Evolutionary conservation across 2,113 vertebrate species (phyloP).

Genomic region (Sinosuthora webbiana): DNA sequence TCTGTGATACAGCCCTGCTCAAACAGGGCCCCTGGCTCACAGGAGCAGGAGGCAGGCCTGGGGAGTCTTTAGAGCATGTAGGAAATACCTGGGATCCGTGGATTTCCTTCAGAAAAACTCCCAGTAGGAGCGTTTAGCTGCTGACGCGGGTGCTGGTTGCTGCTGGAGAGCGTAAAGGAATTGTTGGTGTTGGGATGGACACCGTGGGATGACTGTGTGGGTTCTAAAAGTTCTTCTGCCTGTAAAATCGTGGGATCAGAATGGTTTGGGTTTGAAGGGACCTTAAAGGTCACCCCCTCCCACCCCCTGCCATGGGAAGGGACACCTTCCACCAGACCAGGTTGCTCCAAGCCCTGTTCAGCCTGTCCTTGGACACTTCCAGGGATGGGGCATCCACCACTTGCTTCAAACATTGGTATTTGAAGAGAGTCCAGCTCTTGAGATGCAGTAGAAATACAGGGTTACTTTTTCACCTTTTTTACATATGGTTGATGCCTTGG

Average conservation of each 20-base stretch:
- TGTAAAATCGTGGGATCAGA: neutral
- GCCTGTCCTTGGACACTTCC: neutral
- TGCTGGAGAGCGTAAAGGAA: neutral
- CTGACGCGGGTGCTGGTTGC: neutral
- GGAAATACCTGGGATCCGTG: neutral
- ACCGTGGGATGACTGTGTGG: neutral
- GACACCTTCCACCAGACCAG: neutral
- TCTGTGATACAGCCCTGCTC: neutral
- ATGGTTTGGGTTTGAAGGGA: neutral
- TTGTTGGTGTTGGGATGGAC: neutral
- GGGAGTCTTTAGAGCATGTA: neutral
- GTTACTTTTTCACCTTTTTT: neutral
- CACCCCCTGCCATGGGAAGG: neutral
- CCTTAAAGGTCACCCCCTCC: neutral
- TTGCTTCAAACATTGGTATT: neutral
- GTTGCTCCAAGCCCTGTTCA: neutral
- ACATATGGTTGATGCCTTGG: neutral
- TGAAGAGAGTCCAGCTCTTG: neutral
- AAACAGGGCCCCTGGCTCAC: neutral
- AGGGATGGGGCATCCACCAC: neutral
- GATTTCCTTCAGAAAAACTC: neutral
- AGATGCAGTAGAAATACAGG: neutral
- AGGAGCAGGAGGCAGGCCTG: neutral
- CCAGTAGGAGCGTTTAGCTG: neutral
- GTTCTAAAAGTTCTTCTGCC: neutral